Evolutionary conservation across 2,113 vertebrate species (phyloP).

Genomic region (Callaeas wilsoni): DNA sequence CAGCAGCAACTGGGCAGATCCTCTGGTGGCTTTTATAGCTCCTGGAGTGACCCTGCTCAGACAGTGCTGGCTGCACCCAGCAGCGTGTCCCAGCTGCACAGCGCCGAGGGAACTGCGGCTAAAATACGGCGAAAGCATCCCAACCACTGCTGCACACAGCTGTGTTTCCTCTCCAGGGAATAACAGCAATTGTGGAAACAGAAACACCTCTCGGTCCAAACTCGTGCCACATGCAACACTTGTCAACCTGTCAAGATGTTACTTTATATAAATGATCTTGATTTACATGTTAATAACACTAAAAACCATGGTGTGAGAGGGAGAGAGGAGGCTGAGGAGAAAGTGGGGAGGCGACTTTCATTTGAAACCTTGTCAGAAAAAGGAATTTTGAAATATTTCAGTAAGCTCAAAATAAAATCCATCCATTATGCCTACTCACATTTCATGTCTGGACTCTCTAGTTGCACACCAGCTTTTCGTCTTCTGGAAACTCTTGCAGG

Average conservation of each 20-base stretch:
- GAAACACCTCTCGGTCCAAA: background rate
- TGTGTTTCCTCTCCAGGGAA: background rate
- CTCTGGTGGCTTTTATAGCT: background rate
- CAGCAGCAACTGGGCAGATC: background rate
- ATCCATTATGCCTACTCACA: background rate
- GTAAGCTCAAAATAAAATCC: background rate
- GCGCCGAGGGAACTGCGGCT: background rate
- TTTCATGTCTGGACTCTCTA: background rate
- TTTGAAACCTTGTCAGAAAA: background rate
- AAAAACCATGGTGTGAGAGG: background rate
- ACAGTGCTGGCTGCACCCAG: background rate
- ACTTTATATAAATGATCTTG: constrained; percentile 3
- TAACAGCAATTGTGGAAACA: background rate
- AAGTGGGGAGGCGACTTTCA: background rate
- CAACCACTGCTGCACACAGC: rapidly evolving
- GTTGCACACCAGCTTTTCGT: background rate
- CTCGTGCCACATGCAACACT: background rate
- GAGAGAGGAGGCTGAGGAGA: background rate
- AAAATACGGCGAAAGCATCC: background rate
- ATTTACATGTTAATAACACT: constrained; percentile 20
- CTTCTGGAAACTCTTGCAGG: background rate
- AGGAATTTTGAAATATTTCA: background rate
- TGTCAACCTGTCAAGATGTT: constrained; percentile 2
- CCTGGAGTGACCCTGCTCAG: background rate
- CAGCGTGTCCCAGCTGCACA: rapidly evolving